These are phyloP conservation scores for Heliconius hortense DNA, from an alignment of 2,888 invertebrate genomes.

Conservation along the genomic window DNA sequence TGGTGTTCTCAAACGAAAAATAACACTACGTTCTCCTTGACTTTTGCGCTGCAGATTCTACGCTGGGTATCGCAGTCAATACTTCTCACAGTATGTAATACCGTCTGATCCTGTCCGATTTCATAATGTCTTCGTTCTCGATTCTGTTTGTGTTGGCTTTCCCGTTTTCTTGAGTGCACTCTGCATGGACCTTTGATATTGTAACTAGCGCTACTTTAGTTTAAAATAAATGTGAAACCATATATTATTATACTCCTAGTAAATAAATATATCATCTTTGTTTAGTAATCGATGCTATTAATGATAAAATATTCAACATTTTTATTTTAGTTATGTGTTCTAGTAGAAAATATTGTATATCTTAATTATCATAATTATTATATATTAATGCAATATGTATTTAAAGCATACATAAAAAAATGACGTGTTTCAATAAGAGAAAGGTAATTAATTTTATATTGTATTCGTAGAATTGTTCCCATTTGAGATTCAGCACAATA, in stretches of 20 bases:
- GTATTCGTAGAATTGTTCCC: constrained; percentile 33
- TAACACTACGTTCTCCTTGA: constrained; percentile 37
- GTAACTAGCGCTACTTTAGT: constrained; percentile 13
- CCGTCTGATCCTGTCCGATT: constrained; percentile 46
- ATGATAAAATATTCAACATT: background rate
- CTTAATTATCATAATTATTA: too few species aligned
- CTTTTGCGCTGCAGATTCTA: constrained; percentile 34
- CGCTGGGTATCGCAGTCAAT: constrained; percentile 41
- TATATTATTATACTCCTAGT: background rate
- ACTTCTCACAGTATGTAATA: constrained; percentile 44
- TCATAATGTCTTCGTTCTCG: constrained; percentile 48
- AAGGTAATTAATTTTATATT: constrained; percentile 3
- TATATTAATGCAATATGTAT: background rate
- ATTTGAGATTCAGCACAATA: constrained; percentile 48
- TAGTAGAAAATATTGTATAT: background rate
- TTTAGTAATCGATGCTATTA: background rate
- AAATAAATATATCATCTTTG: background rate
- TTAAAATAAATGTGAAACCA: background rate
- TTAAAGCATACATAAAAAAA: background rate
- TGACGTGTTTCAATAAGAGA: background rate
- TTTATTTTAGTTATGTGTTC: background rate
- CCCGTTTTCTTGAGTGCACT: constrained; percentile 34
- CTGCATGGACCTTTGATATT: constrained; percentile 29
- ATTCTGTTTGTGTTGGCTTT: constrained; percentile 47
- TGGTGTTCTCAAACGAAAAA: constrained; percentile 35